Conservation (phyloP, 2,888 invertebrate species). For the Epinotia demarniana region DNA sequence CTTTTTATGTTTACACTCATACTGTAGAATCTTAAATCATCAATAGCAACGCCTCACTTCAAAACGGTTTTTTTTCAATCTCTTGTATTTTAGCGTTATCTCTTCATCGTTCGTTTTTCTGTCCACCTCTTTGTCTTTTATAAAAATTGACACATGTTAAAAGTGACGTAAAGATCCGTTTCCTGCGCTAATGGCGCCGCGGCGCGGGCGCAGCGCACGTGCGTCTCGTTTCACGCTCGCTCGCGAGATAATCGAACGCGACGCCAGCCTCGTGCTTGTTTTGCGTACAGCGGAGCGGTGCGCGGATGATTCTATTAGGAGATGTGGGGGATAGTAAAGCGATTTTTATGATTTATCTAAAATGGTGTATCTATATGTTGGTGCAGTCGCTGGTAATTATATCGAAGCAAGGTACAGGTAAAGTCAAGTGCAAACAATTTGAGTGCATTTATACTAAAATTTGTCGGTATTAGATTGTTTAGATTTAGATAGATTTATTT, state of each 20-base stretch:
- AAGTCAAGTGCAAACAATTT: background rate
- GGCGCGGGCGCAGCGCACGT: slow-evolving; percentile 54
- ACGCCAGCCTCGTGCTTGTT: slow-evolving; percentile 46
- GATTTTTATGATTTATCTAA: background rate
- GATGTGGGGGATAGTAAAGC: background rate
- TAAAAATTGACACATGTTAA: slow-evolving; percentile 14
- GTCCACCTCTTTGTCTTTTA: background rate
- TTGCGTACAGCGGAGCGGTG: slow-evolving; percentile 16
- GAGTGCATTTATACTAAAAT: too few species aligned
- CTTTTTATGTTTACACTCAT: background rate
- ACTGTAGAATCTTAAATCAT: background rate
- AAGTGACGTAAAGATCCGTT: slow-evolving; percentile 14
- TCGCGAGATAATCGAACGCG: slow-evolving; percentile 60
- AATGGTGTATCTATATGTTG: background rate
- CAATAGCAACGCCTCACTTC: too few species aligned
- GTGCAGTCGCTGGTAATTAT: background rate
- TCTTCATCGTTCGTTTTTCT: slow-evolving; percentile 1
- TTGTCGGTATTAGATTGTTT: too few species aligned
- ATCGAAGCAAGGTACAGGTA: slow-evolving; percentile 4
- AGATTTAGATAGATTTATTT: too few species aligned
- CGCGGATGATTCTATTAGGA: slow-evolving; percentile 21
- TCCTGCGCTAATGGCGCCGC: slow-evolving; percentile 49
- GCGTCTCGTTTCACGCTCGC: slow-evolving; percentile 61
- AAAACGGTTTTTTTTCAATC: too few species aligned
- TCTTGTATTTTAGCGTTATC: background rate